A percentile compares a stretch with the other conserved stretches of the same genome.
phyloP scores from a whole-genome alignment of 2,888 invertebrate genomes.

The Caenorhabditis drosophilae region DNA sequence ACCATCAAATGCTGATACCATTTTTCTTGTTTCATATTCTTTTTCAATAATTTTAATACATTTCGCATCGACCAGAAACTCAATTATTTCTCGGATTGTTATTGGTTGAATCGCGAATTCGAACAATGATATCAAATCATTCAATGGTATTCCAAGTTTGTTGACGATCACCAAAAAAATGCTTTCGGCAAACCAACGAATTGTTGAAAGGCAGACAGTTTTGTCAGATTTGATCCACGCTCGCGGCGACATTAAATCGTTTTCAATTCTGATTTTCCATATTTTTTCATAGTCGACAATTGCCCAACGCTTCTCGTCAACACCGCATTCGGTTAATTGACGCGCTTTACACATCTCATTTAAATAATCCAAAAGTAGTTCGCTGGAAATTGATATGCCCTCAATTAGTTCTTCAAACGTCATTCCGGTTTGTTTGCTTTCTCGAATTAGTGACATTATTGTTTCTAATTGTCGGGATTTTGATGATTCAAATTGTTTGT shows the following conservation, averaged over 20 bases:
- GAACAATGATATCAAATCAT: slow-evolving; percentile 50
- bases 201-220: slow-evolving; percentile 32
- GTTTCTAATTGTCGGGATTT: not conserved
- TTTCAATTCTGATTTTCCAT: slow-evolving; percentile 53
- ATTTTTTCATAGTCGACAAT: slow-evolving; percentile 28
- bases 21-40: slow-evolving; percentile 22
- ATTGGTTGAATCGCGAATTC: slow-evolving; percentile 60
- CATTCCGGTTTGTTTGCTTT: not conserved
- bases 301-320: slow-evolving; percentile 57
- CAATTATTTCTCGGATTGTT: slow-evolving; percentile 48
- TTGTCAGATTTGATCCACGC: slow-evolving; percentile 59
- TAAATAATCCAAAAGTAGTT: too few relatives aligned
- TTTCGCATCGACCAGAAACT: slow-evolving; percentile 41
- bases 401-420: not conserved
- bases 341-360: not conserved
- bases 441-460: not conserved
- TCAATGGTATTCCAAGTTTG: slow-evolving; percentile 52
- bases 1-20: slow-evolving; percentile 44
- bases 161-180: slow-evolving; percentile 53
- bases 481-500: not conserved
- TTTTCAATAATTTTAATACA: slow-evolving; percentile 39
- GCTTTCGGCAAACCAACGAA: slow-evolving; percentile 63
- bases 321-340: slow-evolving; percentile 35
- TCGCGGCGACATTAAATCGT: slow-evolving; percentile 37
- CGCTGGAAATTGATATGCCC: too few relatives aligned